phyloP scores from a whole-genome alignment of 2,888 invertebrate genomes.

The Cryptocephalus primarius region DNA sequence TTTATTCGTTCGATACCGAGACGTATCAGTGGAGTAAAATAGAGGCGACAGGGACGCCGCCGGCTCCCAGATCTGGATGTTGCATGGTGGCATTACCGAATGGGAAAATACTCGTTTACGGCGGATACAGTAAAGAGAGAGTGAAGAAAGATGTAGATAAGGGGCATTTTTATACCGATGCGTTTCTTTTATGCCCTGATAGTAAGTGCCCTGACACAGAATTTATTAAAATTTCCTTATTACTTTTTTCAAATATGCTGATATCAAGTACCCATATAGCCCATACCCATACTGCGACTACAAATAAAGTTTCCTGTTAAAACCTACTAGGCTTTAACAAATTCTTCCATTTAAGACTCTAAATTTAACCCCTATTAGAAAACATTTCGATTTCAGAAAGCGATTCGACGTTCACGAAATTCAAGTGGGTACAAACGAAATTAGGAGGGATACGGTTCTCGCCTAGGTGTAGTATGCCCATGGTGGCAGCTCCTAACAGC shows the following conservation, averaged over 20 bases:
- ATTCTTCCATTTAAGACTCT: neutral
- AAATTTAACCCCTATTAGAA: too few relatives aligned
- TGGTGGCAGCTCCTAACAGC: constrained; percentile 49
- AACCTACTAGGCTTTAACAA: neutral
- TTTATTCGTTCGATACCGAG: constrained; percentile 71
- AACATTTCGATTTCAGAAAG: constrained; percentile 39
- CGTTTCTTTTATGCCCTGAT: constrained; percentile 52
- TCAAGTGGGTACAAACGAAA: constrained; percentile 61
- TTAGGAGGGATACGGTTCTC: constrained; percentile 52
- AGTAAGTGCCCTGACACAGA: constrained; percentile 38
- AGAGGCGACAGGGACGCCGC: constrained; percentile 52
- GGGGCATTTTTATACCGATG: constrained; percentile 59
- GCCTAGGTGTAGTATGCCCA: constrained; percentile 59
- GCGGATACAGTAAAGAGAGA: constrained; percentile 66
- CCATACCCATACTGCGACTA: too few relatives aligned
- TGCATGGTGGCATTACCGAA: constrained; percentile 55
- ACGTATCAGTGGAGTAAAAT: constrained; percentile 68
- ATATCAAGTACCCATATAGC: too few relatives aligned
- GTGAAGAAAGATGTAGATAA: constrained; percentile 65
- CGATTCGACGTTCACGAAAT: constrained; percentile 49
- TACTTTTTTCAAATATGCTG: too few relatives aligned
- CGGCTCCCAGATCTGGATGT: constrained; percentile 72
- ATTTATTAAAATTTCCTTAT: neutral
- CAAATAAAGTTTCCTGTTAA: neutral
- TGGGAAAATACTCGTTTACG: constrained; percentile 58